Evolutionary conservation across 2,113 vertebrate genomes (phyloP), one percentile per base, ranked within the genome.

Genomic region (Ciconia maguari): DNA sequence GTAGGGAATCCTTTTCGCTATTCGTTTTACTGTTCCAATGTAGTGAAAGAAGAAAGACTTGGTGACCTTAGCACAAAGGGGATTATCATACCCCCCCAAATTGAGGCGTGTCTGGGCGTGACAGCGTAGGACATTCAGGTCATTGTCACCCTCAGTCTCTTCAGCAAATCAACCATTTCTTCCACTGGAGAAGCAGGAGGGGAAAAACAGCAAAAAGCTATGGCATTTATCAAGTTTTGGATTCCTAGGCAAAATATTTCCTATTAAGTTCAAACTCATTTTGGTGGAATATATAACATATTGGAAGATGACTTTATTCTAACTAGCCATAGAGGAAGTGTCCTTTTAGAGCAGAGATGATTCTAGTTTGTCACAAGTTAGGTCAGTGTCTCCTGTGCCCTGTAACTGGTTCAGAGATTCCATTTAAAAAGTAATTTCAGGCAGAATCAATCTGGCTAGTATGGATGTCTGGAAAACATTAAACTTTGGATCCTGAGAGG

Each of bases 101-200:
- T 0, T 60, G 36, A 55, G 41, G 13, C 2, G 1, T 77, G 6
- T 32, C 52, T 79, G 32, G 18, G 20, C 7, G 2, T 62, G 30
- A 57, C 36, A 41, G 9, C 1, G 0, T 26, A n/a, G 58, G 22
- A 38, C 25, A 42, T 52, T 62, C 2, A 16, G 48, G 26, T 74
- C 11, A 8, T 48, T 27, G 38, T 44, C 14, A 22, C 48, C 7
- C 24, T 75, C 38, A 26, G 3, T 66, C n/a, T 30, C 26, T 48
- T 52, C 44, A 48, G 22, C 38, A 71, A 71, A 76, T 60, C 19
- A 62, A 21, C 5, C 2, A 27, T 84, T 70, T 83, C n/a, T 66
- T 70, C 26, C 2, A 2, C 6, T 61, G 36, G 46, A 54, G 54
- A 77, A 61, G 46, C 13, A 74, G 44, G 5, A 16, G 36, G 7